Conservation (phyloP, 2,113 vertebrate genomes). For the Cettia cetti region DNA sequence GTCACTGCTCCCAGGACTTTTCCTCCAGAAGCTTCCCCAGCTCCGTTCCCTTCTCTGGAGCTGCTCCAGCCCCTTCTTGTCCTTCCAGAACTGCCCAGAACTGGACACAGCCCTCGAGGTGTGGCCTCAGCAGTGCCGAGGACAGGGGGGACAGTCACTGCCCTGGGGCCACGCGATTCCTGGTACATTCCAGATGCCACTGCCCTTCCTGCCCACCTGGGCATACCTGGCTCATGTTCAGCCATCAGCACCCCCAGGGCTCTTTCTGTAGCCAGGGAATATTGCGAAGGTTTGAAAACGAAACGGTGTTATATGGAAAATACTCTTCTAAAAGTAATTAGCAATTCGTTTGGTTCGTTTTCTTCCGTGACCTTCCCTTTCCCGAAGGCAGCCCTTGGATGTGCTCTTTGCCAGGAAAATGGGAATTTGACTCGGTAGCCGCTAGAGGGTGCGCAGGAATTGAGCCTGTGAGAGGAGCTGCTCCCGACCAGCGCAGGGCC, state of each 20-base stretch:
- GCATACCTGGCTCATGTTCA: accelerated
- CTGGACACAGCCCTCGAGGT: not conserved
- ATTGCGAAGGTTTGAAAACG: not conserved
- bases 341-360: not conserved
- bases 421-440: not conserved
- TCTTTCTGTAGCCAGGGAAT: not conserved
- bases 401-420: not conserved
- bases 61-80: not conserved
- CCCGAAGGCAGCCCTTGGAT: not conserved
- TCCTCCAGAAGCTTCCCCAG: not conserved
- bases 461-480: not conserved
- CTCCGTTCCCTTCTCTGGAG: accelerated
- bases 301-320: not conserved
- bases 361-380: not conserved
- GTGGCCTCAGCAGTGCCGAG: not conserved
- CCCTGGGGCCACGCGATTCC: not conserved
- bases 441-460: slow-evolving; percentile 62
- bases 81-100: not conserved
- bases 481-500: not conserved
- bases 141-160: not conserved
- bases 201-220: not conserved
- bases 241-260: not conserved
- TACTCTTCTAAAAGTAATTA: not conserved
- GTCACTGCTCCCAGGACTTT: not conserved
- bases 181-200: not conserved